These are phyloP conservation scores for Eupeodes latifasciatus DNA, from an alignment of 2,888 invertebrate species.

Conservation along the genomic window DNA sequence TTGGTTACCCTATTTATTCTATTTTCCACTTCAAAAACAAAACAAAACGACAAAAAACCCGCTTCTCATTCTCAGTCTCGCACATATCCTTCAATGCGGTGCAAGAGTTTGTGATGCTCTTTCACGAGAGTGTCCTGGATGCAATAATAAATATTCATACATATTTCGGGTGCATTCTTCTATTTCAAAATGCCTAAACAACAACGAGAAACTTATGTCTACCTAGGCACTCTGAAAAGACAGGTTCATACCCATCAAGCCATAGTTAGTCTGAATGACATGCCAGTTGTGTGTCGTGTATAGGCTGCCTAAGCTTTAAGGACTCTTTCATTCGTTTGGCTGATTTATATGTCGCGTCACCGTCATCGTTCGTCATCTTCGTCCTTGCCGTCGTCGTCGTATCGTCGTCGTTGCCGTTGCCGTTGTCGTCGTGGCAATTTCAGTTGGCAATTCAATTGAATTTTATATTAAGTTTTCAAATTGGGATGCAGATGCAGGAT, in stretches of 20 bases:
- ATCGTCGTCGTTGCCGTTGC: background rate
- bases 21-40: conserved; percentile 29
- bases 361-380: background rate
- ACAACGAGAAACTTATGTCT: background rate
- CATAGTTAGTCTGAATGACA: conserved; percentile 14
- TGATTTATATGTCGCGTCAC: conserved; percentile 61
- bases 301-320: conserved; percentile 53
- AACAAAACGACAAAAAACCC: conserved; percentile 23
- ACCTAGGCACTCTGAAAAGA: background rate
- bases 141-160: conserved; percentile 73
- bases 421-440: conserved; percentile 59
- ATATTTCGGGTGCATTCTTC: conserved; percentile 62
- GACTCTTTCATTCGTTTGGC: conserved; percentile 39
- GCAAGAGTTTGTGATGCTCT: conserved; percentile 46
- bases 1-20: conserved; percentile 32
- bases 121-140: conserved; percentile 47
- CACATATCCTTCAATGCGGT: conserved; percentile 53
- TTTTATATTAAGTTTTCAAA: conserved; percentile 71
- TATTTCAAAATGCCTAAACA: conserved; percentile 52
- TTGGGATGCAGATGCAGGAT: conserved; percentile 46
- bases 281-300: conserved; percentile 8
- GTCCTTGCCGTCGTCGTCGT: background rate
- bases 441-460: conserved; percentile 74
- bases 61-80: conserved; percentile 27
- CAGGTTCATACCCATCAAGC: conserved; percentile 10